These are phyloP conservation scores for Sorex fumeus DNA, from an alignment of 2,113 vertebrate species.

Conservation along the genomic window DNA sequence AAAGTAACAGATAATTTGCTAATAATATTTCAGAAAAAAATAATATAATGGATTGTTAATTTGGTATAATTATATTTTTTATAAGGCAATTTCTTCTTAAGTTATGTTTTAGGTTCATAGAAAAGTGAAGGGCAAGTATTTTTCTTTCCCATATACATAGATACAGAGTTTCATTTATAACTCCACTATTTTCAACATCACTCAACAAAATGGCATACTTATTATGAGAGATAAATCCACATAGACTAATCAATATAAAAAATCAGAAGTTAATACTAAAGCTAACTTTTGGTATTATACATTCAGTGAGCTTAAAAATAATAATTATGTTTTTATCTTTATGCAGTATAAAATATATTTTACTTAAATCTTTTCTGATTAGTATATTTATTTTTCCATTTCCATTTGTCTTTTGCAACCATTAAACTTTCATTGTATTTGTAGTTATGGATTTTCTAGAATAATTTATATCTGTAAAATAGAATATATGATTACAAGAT, in stretches of 20 bases:
- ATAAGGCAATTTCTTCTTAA: not conserved
- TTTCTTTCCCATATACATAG: not conserved
- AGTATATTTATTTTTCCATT: not conserved
- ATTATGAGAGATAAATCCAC: not conserved
- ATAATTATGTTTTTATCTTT: not conserved
- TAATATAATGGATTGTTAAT: constrained; percentile 16
- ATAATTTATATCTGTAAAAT: not conserved
- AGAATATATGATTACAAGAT: too few relatives aligned
- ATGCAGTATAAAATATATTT: not conserved
- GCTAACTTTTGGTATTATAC: not conserved
- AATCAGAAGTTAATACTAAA: not conserved
- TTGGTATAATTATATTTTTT: not conserved
- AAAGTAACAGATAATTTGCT: constrained; percentile 57
- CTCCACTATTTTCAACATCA: not conserved
- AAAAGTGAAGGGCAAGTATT: not conserved
- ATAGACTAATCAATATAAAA: not conserved
- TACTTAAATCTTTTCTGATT: too few relatives aligned
- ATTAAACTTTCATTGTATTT: not conserved
- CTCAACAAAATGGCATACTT: not conserved
- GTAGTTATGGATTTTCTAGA: not conserved
- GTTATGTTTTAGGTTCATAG: not conserved
- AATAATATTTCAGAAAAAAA: constrained; percentile 51
- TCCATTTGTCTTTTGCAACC: not conserved
- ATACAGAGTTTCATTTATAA: accelerated
- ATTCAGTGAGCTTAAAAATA: not conserved